A percentile compares a stretch with the other conserved stretches of the same genome.
phyloP scores from a whole-genome alignment of 2,797 vertebrate species.

The Typhlichthys eigenmanni region DNA sequence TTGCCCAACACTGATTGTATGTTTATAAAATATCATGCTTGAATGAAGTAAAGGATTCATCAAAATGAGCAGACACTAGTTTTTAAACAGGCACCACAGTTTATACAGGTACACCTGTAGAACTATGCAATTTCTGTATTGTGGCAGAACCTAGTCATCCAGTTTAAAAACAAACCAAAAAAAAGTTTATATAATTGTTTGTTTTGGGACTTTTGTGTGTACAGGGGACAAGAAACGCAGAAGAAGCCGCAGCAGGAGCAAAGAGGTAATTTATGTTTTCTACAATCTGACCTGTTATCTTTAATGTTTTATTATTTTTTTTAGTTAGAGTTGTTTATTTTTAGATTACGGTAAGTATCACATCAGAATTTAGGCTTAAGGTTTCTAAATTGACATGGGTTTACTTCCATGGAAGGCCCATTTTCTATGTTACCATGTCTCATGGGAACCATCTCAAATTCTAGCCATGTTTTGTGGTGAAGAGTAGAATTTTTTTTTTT shows the following conservation, averaged over 20 bases:
- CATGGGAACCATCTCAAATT: conserved; percentile 63
- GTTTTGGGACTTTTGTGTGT: conserved; percentile 28
- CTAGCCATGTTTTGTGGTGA: conserved; percentile 67
- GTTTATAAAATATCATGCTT: too few relatives aligned
- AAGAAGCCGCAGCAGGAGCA: conserved; percentile 96
- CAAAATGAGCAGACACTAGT: neutral
- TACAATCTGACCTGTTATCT: conserved; percentile 58
- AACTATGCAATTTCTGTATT: neutral
- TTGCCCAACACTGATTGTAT: too few relatives aligned
- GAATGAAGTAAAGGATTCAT: too few relatives aligned
- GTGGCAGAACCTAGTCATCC: neutral
- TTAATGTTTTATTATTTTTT: conserved; percentile 46
- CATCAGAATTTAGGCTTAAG: conserved; percentile 41
- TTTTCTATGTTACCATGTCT: conserved; percentile 58
- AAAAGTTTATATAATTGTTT: neutral
- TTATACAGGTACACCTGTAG: neutral
- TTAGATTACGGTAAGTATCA: conserved; percentile 90
- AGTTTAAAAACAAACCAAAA: too few relatives aligned
- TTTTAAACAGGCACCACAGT: neutral
- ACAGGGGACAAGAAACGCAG: conserved; percentile 91
- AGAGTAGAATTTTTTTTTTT: conserved; percentile 84
- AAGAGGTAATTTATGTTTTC: conserved; percentile 97
- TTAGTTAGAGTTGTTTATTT: conserved; percentile 53
- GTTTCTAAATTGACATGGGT: conserved; percentile 77
- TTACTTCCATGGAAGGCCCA: conserved; percentile 44